Evolutionary conservation across 2,113 vertebrate genomes (phyloP).

Genomic region (Drymodes brunneopygia): DNA sequence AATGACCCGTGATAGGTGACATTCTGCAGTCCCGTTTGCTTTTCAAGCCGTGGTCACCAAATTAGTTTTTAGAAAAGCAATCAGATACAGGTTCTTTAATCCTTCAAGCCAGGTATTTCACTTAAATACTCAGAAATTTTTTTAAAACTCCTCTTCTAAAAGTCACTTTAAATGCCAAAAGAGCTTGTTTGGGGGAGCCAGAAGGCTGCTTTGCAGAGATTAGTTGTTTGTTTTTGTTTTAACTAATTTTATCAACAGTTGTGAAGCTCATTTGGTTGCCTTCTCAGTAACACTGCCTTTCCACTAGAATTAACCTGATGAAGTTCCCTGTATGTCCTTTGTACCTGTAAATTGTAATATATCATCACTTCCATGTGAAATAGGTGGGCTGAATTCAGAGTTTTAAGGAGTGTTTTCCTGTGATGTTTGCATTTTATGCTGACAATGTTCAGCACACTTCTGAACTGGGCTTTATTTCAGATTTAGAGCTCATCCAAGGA

Average conservation of each 20-base stretch:
- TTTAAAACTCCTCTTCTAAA: neutral
- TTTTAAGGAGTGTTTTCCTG: neutral
- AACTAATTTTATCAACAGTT: neutral
- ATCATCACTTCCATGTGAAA: neutral
- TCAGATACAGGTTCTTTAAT: neutral
- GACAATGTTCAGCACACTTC: neutral
- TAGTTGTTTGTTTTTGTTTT: neutral
- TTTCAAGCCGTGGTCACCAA: neutral
- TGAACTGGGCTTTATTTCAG: neutral
- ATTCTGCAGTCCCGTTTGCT: neutral
- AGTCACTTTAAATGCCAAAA: neutral
- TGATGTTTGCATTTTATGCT: neutral
- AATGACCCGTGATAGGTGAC: fast-evolving
- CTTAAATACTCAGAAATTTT: neutral
- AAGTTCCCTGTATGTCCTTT: neutral
- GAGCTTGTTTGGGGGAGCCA: neutral
- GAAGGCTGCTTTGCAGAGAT: neutral
- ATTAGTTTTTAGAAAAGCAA: neutral
- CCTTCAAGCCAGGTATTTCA: neutral
- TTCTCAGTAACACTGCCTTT: neutral
- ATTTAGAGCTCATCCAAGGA: neutral
- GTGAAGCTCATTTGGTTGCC: neutral
- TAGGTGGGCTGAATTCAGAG: neutral
- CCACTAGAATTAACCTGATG: neutral
- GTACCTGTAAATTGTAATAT: neutral